A percentile compares a stretch with the other conserved stretches of the same genome.
Conservation (phyloP, 2,888 invertebrate genomes). For the Nymphalis polychloros region DNA sequence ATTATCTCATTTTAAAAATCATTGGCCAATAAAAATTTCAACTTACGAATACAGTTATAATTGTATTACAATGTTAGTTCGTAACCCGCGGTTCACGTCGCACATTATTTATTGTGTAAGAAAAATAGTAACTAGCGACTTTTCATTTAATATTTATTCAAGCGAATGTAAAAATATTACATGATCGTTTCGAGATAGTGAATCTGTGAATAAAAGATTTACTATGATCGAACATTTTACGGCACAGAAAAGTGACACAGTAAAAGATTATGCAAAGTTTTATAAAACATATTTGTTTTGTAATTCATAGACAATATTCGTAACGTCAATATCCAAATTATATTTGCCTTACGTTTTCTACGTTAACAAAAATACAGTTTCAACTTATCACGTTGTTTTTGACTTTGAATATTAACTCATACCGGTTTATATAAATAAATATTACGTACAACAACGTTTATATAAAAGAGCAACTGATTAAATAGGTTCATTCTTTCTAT, state of each 20-base stretch:
- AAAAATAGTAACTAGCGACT: slow-evolving; percentile 45
- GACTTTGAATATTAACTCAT: too few relatives aligned
- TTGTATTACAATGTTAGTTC: slow-evolving; percentile 44
- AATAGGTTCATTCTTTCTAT: too few relatives aligned
- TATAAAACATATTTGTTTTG: not conserved
- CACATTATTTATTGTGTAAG: slow-evolving; percentile 65
- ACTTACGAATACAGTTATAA: slow-evolving; percentile 53
- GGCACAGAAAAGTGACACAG: not conserved
- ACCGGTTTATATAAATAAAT: too few relatives aligned
- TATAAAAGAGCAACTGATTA: too few relatives aligned
- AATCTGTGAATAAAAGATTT: slow-evolving; percentile 23
- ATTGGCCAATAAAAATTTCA: slow-evolving; percentile 34
- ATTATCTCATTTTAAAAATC: slow-evolving; percentile 6
- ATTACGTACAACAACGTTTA: too few relatives aligned
- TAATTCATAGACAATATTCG: not conserved
- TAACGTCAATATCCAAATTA: not conserved
- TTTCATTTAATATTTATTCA: slow-evolving; percentile 20
- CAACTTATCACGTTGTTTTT: too few relatives aligned
- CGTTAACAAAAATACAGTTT: too few relatives aligned
- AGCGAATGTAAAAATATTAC: slow-evolving; percentile 36
- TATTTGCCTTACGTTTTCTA: not conserved
- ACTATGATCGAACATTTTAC: slow-evolving; percentile 15
- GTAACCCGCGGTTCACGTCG: slow-evolving; percentile 47
- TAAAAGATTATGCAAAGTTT: not conserved
- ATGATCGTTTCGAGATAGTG: slow-evolving; percentile 29